Conservation (phyloP, 2,797 vertebrate genomes). For the Gephyroberyx darwinii region DNA sequence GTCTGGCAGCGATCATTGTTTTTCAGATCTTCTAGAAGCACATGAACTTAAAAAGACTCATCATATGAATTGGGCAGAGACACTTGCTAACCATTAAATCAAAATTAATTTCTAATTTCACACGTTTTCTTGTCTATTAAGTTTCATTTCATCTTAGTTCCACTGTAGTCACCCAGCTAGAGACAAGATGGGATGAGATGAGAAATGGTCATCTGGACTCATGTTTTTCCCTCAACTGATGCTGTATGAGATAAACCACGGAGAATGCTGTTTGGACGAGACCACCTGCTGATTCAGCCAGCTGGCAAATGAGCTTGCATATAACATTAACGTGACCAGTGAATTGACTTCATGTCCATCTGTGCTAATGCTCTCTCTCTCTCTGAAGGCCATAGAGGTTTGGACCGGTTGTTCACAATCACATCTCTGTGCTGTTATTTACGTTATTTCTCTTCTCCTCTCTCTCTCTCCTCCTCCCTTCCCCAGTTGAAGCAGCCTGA, state of each 20-base stretch:
- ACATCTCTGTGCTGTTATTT: background rate
- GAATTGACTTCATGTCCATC: background rate
- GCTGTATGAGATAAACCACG: slow-evolving; percentile 9
- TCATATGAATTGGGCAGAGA: too few species aligned
- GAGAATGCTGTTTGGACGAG: slow-evolving; percentile 5
- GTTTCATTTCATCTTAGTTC: too few species aligned
- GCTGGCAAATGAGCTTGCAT: background rate
- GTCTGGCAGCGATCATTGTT: background rate
- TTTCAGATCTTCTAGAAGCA: slow-evolving; percentile 10
- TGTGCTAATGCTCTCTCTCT: slow-evolving; percentile 1
- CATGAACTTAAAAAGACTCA: too few species aligned
- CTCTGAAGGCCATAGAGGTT: background rate
- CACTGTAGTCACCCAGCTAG: background rate
- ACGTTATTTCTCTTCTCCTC: background rate
- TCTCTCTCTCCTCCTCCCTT: slow-evolving; percentile 19
- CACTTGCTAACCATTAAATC: too few species aligned
- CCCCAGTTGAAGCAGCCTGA: slow-evolving; percentile 88
- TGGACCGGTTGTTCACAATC: background rate
- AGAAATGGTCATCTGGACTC: background rate
- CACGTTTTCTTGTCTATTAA: too few species aligned
- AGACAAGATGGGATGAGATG: background rate
- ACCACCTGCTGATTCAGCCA: background rate
- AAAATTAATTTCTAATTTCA: too few species aligned
- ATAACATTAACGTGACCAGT: background rate
- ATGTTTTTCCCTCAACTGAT: background rate